Base-by-base conservation (phyloP, 2,113 vertebrate genomes). In the Cyanoderma ruficeps region DNA sequence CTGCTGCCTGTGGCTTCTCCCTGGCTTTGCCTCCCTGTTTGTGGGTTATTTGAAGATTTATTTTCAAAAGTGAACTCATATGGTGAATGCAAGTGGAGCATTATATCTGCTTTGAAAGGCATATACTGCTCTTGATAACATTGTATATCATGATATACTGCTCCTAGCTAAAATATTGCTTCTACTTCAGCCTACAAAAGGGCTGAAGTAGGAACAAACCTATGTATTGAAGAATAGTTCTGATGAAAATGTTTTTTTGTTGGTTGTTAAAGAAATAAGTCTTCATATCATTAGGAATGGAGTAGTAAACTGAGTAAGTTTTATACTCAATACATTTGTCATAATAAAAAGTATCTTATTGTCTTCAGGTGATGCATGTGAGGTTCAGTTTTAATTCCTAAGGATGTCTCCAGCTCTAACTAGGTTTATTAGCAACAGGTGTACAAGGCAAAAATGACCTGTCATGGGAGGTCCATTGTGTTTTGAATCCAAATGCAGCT, bases 1-100 rank as follows among this genome's bases (percentile, higher is more conserved):
- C 72, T 39, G 52, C 55, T 90, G 71, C 79, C 67, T 90, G 86
- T 96, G 76, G 9, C 79, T 94, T 88, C 86, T 81, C 42, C 60
- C 64, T 83, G 60, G 11, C 81, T 83, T 90, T 90, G 76, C 76
- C 39, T 90, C 89, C 68, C 69, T 83, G 47, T 89, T 90, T 90
- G 79, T 83, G 86, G 39, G 42, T 89, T 95, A 90, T 92, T 55
- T 89, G 69, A 94, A 95, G 92, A 96, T 95, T 96, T 95, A 95
- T 95, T 96, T 97, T 81, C 71, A 59, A 68, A 90, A 92, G 80
- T 83, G 86, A 94, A 47, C 59, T 94, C 94, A 93, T 94, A 83
- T 71, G 89, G 83, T 81, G 83, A 88, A 81, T 56, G 86, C 47
- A 96, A 97, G 93, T 93, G 91, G 83, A 94, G 68, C 96, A 78